phyloP scores from a whole-genome alignment of 2,113 vertebrate species.

The Dromaius novaehollandiae region DNA sequence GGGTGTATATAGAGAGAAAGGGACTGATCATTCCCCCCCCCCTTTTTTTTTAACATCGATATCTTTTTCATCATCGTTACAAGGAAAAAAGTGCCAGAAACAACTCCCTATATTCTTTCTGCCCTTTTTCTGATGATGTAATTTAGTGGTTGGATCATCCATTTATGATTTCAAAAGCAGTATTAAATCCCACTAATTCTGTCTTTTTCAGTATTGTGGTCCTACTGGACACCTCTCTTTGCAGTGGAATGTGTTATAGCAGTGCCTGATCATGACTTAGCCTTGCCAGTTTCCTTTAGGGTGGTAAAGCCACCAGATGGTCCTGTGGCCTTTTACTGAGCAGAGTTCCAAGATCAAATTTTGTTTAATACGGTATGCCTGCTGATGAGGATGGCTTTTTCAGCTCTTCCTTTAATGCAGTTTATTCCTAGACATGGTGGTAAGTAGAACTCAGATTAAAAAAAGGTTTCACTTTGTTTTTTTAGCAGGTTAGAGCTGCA shows the following conservation, averaged over 20 bases:
- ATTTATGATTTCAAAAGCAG: not conserved
- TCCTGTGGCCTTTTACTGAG: slow-evolving; percentile 52
- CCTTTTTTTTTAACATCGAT: not conserved
- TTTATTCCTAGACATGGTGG: slow-evolving; percentile 35
- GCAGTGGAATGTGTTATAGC: not conserved
- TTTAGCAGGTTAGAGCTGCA: not conserved
- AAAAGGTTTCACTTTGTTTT: slow-evolving; percentile 23
- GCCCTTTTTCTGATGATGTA: not conserved
- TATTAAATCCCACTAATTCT: not conserved
- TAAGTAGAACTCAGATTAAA: slow-evolving; percentile 59
- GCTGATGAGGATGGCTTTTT: slow-evolving; percentile 49
- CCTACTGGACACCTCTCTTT: not conserved
- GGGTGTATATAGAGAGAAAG: not conserved
- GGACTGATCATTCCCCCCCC: not conserved
- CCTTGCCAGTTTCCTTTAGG: slow-evolving; percentile 55
- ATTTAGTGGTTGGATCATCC: not conserved
- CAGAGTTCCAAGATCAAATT: slow-evolving; percentile 52
- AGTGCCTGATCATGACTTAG: not conserved
- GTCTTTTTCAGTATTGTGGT: not conserved
- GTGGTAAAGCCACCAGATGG: slow-evolving; percentile 50
- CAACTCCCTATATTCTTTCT: not conserved
- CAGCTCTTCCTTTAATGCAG: slow-evolving; percentile 35
- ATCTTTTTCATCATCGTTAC: not conserved
- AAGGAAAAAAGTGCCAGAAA: not conserved
- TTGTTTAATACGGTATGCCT: slow-evolving; percentile 51